Evolutionary conservation across 2,888 invertebrate genomes (phyloP).

Genomic region (Metopia argyrocephala): DNA sequence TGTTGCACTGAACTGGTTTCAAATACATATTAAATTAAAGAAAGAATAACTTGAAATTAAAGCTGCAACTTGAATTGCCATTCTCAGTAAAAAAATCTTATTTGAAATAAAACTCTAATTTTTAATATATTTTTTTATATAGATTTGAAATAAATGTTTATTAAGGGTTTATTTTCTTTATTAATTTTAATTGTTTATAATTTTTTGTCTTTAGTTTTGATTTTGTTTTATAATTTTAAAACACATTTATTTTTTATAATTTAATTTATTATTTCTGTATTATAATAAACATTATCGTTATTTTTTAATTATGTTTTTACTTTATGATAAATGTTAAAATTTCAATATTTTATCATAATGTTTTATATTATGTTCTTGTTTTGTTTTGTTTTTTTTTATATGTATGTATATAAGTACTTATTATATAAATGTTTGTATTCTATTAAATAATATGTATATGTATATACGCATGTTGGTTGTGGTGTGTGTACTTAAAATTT

Average conservation of each 20-base stretch:
- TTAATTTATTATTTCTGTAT: conserved; percentile 66
- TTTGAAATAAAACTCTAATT: conserved; percentile 6
- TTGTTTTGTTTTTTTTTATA: conserved; percentile 20
- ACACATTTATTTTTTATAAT: conserved; percentile 69
- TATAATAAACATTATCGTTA: conserved; percentile 25
- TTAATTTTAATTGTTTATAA: conserved; percentile 61
- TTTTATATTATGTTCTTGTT: conserved; percentile 4
- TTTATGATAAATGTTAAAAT: conserved; percentile 53
- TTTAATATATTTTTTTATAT: conserved; percentile 4
- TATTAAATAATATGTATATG: not conserved
- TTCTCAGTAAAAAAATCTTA: no score
- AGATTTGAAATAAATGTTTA: conserved; percentile 53
- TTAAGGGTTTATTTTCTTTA: conserved; percentile 64
- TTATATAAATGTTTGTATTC: not conserved
- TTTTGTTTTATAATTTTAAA: conserved; percentile 68
- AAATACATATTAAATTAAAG: no score
- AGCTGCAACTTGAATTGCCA: no score
- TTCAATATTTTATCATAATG: not conserved
- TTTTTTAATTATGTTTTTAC: conserved; percentile 37
- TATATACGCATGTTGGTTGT: not conserved
- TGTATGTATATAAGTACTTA: conserved; percentile 1
- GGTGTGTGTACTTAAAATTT: conserved; percentile 3
- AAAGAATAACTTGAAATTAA: no score
- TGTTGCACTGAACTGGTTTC: no score
- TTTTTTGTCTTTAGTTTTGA: conserved; percentile 57